A percentile compares a stretch with the other conserved stretches of the same genome.
phyloP scores from a whole-genome alignment of 64 coral and sea anemone genomes.

The Stichodactyla mertensii region DNA sequence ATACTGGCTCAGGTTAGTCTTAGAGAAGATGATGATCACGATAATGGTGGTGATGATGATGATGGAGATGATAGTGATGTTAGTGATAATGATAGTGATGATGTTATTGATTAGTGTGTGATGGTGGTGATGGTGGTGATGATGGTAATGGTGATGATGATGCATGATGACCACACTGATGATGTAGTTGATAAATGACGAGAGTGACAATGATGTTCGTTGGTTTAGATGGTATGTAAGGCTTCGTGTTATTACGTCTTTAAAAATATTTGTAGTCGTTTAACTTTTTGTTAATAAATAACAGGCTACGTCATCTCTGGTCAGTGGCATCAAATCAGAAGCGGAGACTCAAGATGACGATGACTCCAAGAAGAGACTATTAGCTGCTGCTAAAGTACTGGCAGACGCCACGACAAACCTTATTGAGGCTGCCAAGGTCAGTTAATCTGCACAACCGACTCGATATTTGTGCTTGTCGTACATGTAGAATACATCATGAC shows the following conservation, averaged over 20 bases:
- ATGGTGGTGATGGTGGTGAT: not conserved
- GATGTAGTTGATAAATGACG: not conserved
- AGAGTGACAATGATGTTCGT: not conserved
- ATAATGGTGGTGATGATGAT: not conserved
- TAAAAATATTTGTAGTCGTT: not conserved
- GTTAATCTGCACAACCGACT: not conserved
- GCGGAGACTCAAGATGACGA: constrained; percentile 86
- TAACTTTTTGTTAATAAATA: not conserved
- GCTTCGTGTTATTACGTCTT: too few relatives aligned
- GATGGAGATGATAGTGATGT: not conserved
- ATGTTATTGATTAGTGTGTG: not conserved
- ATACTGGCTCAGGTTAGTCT: constrained; percentile 78
- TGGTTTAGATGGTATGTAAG: too few relatives aligned
- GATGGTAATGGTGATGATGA: not conserved
- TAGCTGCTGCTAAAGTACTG: constrained; percentile 88
- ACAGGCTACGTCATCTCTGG: constrained; percentile 90
- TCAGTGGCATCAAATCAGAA: constrained; percentile 91
- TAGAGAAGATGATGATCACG: constrained; percentile 7
- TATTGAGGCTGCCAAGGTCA: constrained; percentile 94
- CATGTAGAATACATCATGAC: too few relatives aligned
- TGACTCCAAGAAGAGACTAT: constrained; percentile 88
- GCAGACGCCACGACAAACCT: constrained; percentile 97
- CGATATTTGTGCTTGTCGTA: too few relatives aligned
- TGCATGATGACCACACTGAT: not conserved
- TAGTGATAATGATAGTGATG: not conserved